These are phyloP conservation scores for Vulpes ferrilata DNA, from an alignment of 2,113 vertebrate species.

Conservation along the genomic window DNA sequence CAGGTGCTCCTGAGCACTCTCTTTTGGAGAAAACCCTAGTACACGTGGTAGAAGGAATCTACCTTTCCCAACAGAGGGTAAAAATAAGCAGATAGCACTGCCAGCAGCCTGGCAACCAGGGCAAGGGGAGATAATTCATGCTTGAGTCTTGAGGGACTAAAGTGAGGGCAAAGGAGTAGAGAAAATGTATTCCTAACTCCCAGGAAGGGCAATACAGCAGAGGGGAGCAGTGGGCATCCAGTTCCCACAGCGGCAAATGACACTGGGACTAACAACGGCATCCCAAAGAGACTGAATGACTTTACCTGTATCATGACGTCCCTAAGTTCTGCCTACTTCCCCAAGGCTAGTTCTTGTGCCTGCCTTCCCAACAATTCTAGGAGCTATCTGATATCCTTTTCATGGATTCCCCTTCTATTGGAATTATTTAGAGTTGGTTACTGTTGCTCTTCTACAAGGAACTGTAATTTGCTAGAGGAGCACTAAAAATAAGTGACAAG, in stretches of 20 bases:
- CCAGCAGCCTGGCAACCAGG: neutral
- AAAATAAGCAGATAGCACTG: neutral
- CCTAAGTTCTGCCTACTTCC: neutral
- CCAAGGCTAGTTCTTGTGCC: neutral
- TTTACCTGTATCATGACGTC: neutral
- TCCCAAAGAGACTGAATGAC: neutral
- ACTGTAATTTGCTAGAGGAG: neutral
- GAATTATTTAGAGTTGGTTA: slow-evolving; percentile 17
- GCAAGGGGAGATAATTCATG: slow-evolving; percentile 19
- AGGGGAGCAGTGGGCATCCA: neutral
- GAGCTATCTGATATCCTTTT: neutral
- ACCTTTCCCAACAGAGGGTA: neutral
- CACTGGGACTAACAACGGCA: neutral
- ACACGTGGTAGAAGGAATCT: neutral
- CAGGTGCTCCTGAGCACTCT: neutral
- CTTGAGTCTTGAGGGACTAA: neutral
- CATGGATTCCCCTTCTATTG: slow-evolving; percentile 21
- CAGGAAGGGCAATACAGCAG: neutral
- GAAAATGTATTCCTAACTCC: slow-evolving; percentile 19
- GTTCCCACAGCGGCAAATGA: neutral
- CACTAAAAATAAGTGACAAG: slow-evolving; percentile 29
- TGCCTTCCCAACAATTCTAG: slow-evolving; percentile 15
- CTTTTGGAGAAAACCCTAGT: neutral
- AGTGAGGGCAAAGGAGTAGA: neutral
- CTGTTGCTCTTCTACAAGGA: neutral